Evolutionary conservation across 2,113 vertebrate species (phyloP).

Genomic region (Pampusana beccarii): DNA sequence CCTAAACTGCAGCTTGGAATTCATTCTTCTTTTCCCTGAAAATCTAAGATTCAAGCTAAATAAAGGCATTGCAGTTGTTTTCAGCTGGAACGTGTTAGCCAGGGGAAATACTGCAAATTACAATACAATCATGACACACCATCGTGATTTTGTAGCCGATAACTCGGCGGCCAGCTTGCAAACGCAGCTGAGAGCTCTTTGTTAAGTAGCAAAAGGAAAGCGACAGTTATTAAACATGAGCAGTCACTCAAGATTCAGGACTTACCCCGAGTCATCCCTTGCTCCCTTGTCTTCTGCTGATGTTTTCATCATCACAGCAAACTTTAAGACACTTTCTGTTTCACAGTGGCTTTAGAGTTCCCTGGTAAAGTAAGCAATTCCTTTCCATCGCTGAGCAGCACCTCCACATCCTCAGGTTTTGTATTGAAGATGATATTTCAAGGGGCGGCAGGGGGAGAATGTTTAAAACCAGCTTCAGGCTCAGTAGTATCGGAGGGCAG

Average conservation of each 20-base stretch:
- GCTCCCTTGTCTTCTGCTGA: slow-evolving; percentile 53
- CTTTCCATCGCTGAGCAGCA: slow-evolving; percentile 52
- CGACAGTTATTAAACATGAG: neutral
- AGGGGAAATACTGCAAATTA: neutral
- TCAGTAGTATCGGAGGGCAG: neutral
- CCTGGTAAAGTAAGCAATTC: slow-evolving; percentile 22
- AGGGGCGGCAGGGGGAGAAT: slow-evolving; percentile 5
- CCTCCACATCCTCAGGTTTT: slow-evolving; percentile 45
- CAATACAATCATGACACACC: neutral
- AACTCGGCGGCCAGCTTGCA: neutral
- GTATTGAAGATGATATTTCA: neutral
- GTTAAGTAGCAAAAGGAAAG: neutral
- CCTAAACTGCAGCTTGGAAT: neutral
- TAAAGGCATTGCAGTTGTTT: neutral
- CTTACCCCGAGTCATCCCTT: slow-evolving; percentile 77
- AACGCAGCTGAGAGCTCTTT: neutral
- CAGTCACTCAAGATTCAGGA: slow-evolving; percentile 26
- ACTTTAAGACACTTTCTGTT: slow-evolving; percentile 27
- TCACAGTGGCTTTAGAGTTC: slow-evolving; percentile 57
- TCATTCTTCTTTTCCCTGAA: neutral
- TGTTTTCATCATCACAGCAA: slow-evolving; percentile 75
- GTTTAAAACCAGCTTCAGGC: slow-evolving; percentile 13
- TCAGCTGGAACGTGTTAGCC: neutral
- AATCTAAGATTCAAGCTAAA: neutral
- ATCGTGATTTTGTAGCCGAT: neutral